phyloP scores from a whole-genome alignment of 2,797 vertebrate species.

The Lacerta bilineata region DNA sequence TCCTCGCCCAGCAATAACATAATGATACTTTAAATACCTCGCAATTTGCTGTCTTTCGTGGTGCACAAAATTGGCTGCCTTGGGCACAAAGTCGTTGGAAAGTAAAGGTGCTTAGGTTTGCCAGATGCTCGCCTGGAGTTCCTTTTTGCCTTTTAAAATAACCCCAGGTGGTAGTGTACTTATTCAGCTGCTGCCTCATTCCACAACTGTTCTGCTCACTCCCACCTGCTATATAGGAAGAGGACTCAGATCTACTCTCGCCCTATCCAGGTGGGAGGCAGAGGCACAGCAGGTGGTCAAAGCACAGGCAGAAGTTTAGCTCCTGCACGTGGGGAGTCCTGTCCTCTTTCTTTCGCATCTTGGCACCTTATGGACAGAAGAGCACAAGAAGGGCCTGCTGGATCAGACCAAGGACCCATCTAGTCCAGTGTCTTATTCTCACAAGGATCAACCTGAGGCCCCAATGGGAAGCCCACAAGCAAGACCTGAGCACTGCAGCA shows the following conservation, averaged over 20 bases:
- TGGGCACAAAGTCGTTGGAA: background rate
- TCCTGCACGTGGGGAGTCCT: background rate
- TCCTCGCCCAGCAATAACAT: background rate
- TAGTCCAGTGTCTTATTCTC: no score
- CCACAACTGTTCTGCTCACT: background rate
- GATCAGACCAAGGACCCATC: no score
- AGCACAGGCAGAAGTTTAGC: background rate
- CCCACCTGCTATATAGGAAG: background rate
- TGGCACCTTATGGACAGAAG: no score
- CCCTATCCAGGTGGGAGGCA: background rate
- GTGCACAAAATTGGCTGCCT: background rate
- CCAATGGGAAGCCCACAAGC: no score
- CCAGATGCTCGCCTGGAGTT: background rate
- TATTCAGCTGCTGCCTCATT: background rate
- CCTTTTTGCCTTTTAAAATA: background rate
- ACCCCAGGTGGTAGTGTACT: accelerated
- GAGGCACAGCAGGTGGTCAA: background rate
- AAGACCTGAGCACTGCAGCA: no score
- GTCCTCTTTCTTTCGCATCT: no score
- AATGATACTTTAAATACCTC: background rate
- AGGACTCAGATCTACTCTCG: background rate
- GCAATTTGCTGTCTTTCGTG: background rate
- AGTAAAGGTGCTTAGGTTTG: no score
- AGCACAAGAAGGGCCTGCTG: no score
- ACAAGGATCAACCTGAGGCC: no score